These are phyloP conservation scores for Phragmatobia fuliginosa DNA, from an alignment of 2,888 invertebrate species.

Conservation along the genomic window DNA sequence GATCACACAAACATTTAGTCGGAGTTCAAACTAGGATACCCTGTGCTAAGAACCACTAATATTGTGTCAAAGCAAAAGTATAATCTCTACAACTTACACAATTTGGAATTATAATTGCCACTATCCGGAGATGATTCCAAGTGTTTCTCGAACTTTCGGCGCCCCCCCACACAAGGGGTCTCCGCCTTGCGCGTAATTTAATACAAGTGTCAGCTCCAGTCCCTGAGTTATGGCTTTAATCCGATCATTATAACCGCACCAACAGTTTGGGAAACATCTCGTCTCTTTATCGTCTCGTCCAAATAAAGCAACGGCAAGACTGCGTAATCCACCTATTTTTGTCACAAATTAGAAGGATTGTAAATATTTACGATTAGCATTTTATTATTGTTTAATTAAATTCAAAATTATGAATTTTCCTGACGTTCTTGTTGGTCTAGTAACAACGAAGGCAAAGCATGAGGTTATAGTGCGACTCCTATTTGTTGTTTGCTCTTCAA, in stretches of 20 bases:
- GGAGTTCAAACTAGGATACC: too few relatives aligned
- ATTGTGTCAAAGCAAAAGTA: neutral
- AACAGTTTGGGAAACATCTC: conserved; percentile 13
- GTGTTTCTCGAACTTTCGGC: conserved; percentile 7
- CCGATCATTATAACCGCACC: conserved; percentile 11
- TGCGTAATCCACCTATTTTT: neutral
- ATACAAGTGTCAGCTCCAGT: conserved; percentile 15
- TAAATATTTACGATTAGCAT: neutral
- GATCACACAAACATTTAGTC: too few relatives aligned
- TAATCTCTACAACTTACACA: neutral
- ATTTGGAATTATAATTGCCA: neutral
- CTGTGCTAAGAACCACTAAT: too few relatives aligned
- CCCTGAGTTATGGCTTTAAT: conserved; percentile 17
- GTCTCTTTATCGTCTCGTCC: neutral
- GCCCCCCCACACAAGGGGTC: neutral
- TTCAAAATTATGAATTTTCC: neutral
- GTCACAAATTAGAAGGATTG: neutral
- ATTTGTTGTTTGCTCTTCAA: neutral
- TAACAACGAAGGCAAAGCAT: neutral
- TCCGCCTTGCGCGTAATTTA: conserved; percentile 4
- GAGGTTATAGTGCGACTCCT: neutral
- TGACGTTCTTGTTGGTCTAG: neutral
- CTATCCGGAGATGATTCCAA: neutral
- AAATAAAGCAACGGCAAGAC: neutral
- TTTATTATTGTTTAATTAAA: neutral